Evolutionary conservation across 2,888 invertebrate genomes (phyloP).

Genomic region (Tenodera sinensis): DNA sequence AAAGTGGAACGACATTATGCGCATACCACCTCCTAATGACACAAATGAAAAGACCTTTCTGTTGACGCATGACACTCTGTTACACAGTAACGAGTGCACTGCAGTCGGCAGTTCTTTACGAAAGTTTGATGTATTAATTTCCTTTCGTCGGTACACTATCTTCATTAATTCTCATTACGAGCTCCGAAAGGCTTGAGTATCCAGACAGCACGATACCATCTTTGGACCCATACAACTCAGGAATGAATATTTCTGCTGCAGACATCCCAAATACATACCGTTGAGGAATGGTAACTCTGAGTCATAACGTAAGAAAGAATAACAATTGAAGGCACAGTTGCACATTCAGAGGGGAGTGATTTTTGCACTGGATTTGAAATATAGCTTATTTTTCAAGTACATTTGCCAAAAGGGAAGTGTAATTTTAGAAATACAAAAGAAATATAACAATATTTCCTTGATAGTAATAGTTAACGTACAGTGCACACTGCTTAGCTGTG

Average conservation of each 20-base stretch:
- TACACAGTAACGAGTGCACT: not conserved
- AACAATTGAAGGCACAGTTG: too few relatives aligned
- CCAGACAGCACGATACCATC: not conserved
- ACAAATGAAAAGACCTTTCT: not conserved
- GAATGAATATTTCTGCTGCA: not conserved
- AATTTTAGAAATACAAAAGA: too few relatives aligned
- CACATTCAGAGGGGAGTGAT: too few relatives aligned
- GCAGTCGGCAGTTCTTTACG: not conserved
- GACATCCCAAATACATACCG: not conserved
- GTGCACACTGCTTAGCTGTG: too few relatives aligned
- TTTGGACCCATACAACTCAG: not conserved
- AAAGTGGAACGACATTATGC: not conserved
- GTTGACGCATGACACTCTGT: not conserved
- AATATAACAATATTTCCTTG: too few relatives aligned
- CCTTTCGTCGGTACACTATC: not conserved
- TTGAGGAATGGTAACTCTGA: too few relatives aligned
- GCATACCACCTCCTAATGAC: not conserved
- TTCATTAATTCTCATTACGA: not conserved
- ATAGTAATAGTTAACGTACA: too few relatives aligned
- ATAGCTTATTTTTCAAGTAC: too few relatives aligned
- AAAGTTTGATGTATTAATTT: not conserved
- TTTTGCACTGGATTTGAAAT: too few relatives aligned
- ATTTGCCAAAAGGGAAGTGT: too few relatives aligned
- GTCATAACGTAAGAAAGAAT: too few relatives aligned
- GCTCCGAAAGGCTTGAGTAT: not conserved